phyloP scores from a whole-genome alignment of 1,140 invertebrate genomes.

The Caenorhabditis brenneri region DNA sequence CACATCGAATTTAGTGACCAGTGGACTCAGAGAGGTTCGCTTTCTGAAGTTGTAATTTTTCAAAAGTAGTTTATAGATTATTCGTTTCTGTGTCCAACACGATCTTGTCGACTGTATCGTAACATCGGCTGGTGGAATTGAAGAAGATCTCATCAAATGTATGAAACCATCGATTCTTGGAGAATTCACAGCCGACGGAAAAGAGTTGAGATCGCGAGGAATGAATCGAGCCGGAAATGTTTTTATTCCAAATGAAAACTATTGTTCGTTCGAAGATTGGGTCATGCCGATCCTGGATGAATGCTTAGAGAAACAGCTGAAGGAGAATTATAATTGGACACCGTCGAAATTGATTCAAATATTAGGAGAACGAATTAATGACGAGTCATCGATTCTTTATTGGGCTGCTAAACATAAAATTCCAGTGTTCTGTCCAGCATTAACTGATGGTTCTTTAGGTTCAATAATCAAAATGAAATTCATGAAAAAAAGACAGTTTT shows the following conservation, averaged over 20 bases:
- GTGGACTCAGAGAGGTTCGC: constrained; percentile 89
- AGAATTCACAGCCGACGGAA: constrained; percentile 83
- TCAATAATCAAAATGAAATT: too few relatives aligned
- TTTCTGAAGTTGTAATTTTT: constrained; percentile 70
- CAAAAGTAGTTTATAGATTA: constrained; percentile 59
- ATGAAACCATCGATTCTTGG: constrained; percentile 90
- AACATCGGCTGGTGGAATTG: constrained; percentile 94
- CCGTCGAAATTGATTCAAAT: constrained; percentile 74
- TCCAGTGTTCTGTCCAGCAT: constrained; percentile 94
- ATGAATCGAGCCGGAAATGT: constrained; percentile 97
- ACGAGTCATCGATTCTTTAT: constrained; percentile 91
- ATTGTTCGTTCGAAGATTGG: constrained; percentile 98
- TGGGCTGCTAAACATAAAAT: constrained; percentile 98
- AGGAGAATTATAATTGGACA: constrained; percentile 79
- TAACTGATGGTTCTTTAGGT: constrained; percentile 94
- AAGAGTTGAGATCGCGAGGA: constrained; percentile 78
- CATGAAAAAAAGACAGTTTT: too few relatives aligned
- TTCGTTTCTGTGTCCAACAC: constrained; percentile 83
- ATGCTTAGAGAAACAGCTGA: constrained; percentile 86
- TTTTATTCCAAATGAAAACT: constrained; percentile 96
- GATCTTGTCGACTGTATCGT: constrained; percentile 93
- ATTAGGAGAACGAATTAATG: constrained; percentile 87
- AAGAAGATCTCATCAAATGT: constrained; percentile 99
- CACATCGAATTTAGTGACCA: constrained; percentile 96
- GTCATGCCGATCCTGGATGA: constrained; percentile 89